Percentiles rank a stretch among this genome's conserved stretches.
These are phyloP conservation scores for Dicrostonyx torquatus DNA, from an alignment of 2,797 vertebrate species.

Conservation along the genomic window DNA sequence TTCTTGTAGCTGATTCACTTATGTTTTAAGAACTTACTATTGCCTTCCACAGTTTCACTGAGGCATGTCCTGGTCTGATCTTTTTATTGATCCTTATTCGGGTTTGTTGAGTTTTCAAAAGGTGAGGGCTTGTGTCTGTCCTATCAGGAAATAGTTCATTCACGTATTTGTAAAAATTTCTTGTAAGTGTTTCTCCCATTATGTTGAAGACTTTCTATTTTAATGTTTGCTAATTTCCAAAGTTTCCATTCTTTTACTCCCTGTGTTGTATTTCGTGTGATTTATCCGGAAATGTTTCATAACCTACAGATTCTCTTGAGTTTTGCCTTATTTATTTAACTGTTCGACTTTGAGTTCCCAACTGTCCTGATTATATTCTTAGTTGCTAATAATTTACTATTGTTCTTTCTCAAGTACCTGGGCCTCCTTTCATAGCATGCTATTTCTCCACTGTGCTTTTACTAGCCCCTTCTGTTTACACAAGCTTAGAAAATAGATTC, in stretches of 20 bases:
- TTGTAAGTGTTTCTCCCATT: constrained; percentile 23
- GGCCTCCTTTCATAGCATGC: not conserved
- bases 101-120: not conserved
- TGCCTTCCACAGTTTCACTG: not conserved
- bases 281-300: not conserved
- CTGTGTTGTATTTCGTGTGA: not conserved
- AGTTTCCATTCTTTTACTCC: not conserved
- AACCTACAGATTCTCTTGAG: not conserved
- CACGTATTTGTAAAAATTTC: constrained; percentile 29
- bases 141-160: not conserved
- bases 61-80: not conserved
- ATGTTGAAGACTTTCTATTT: not conserved
- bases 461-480: constrained; percentile 10
- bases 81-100: constrained; percentile 1
- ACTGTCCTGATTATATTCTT: not conserved
- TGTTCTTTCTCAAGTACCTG: constrained; percentile 14
- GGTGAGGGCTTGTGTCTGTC: not conserved
- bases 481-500: not conserved
- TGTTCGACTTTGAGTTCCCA: not conserved
- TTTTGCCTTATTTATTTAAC: constrained; percentile 20
- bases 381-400: constrained; percentile 8
- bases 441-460: not conserved
- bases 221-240: not conserved
- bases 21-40: not conserved
- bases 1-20: not conserved